These are phyloP conservation scores for Anabas testudineus DNA, from an alignment of 2,797 vertebrate genomes.

Conservation along the genomic window DNA sequence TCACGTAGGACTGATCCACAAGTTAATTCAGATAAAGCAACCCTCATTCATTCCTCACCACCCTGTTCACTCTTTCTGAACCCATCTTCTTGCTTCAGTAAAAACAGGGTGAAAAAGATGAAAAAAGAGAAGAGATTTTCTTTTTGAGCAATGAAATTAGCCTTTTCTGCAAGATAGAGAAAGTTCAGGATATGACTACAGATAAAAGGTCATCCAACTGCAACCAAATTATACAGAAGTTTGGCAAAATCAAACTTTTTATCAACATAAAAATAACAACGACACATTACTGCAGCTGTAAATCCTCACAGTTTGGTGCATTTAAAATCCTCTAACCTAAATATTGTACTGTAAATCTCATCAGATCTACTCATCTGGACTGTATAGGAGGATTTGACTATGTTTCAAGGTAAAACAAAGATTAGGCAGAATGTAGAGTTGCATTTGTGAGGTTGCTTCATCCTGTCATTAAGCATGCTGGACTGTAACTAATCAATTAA, in stretches of 20 bases:
- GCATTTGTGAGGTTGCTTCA: too few species aligned
- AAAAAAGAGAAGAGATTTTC: slow-evolving; percentile 25
- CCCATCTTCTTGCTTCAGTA: slow-evolving; percentile 10
- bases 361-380: too few species aligned
- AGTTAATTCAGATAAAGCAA: slow-evolving; percentile 4
- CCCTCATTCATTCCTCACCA: background rate
- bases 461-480: too few species aligned
- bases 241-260: slow-evolving; percentile 9
- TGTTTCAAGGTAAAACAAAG: too few species aligned
- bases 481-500: background rate
- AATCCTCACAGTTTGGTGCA: too few species aligned
- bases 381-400: too few species aligned
- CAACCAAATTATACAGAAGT: slow-evolving; percentile 14
- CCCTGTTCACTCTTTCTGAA: background rate
- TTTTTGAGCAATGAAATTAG: slow-evolving; percentile 35
- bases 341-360: too few species aligned
- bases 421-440: too few species aligned
- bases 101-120: slow-evolving; percentile 3
- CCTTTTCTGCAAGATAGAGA: slow-evolving; percentile 17
- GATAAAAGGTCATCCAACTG: slow-evolving; percentile 8
- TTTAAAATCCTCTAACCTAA: too few species aligned
- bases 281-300: too few species aligned
- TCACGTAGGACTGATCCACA: slow-evolving; percentile 11
- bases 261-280: too few species aligned
- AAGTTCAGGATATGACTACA: slow-evolving; percentile 13